phyloP scores from a whole-genome alignment of 2,888 invertebrate species.

The Mesorhabditis belari region DNA sequence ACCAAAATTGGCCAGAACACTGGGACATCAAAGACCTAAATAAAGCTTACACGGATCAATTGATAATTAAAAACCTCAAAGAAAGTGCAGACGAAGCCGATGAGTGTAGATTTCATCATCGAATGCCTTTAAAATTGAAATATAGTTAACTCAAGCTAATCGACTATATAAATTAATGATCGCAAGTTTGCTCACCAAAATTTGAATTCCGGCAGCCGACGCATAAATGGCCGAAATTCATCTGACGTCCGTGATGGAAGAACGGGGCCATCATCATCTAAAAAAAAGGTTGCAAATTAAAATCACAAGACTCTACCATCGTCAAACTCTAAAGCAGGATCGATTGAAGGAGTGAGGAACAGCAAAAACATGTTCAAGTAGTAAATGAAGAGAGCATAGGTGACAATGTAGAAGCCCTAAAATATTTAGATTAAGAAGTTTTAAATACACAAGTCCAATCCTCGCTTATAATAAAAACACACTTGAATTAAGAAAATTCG shows the following conservation, averaged over 20 bases:
- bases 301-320: neutral
- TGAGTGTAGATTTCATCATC: constrained; percentile 82
- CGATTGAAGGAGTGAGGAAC: constrained; percentile 98
- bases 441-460: constrained; percentile 61
- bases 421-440: constrained; percentile 8
- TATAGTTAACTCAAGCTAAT: neutral
- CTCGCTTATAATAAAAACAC: constrained; percentile 61
- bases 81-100: constrained; percentile 85
- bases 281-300: neutral
- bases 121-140: constrained; percentile 65
- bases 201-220: constrained; percentile 94
- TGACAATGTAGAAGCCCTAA: constrained; percentile 98
- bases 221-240: constrained; percentile 95
- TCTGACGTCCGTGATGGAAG: constrained; percentile 89
- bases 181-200: constrained; percentile 59
- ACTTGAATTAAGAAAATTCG: constrained; percentile 49
- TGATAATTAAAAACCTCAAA: constrained; percentile 65
- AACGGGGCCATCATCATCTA: constrained; percentile 66
- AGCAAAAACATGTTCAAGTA: constrained; percentile 98
- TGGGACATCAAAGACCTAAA: constrained; percentile 82
- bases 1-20: constrained; percentile 99
- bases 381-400: constrained; percentile 97
- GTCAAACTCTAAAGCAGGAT: constrained; percentile 83
- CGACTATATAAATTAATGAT: neutral
- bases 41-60: neutral